Evolutionary conservation across 2,797 vertebrate genomes (phyloP).

Genomic region (Uromys caudimaculatus): DNA sequence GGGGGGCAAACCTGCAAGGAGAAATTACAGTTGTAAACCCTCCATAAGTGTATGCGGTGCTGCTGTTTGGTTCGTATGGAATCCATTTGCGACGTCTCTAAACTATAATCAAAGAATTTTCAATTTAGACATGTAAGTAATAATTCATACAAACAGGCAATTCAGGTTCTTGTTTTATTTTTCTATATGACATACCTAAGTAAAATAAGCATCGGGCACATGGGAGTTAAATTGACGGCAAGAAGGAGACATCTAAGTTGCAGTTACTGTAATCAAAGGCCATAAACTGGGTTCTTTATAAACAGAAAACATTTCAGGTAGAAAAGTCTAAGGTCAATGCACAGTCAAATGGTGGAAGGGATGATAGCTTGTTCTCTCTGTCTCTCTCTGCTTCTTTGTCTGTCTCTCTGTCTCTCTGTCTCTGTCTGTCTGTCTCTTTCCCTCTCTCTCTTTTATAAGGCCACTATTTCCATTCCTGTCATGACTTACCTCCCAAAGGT

Average conservation of each 20-base stretch:
- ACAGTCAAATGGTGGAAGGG: neutral
- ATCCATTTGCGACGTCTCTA: neutral
- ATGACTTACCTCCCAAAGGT: neutral
- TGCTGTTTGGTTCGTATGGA: neutral
- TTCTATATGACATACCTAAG: neutral
- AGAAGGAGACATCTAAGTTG: neutral
- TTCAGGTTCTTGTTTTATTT: neutral
- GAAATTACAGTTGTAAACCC: neutral
- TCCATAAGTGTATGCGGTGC: neutral
- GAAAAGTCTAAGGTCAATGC: neutral
- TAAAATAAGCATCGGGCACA: neutral
- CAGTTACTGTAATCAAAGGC: neutral
- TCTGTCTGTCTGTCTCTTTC: too few relatives aligned
- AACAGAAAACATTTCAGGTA: neutral
- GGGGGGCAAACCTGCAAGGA: neutral
- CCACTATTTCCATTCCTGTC: neutral
- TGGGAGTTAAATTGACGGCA: neutral
- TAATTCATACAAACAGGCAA: neutral
- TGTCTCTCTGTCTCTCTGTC: too few relatives aligned
- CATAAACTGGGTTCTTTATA: neutral
- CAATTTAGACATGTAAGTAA: slow-evolving; percentile 1
- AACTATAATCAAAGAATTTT: neutral
- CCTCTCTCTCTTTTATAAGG: neutral
- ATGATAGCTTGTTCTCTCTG: neutral
- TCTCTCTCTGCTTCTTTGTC: too few relatives aligned